These are phyloP conservation scores for Ctena decussata DNA, from an alignment of 2,888 invertebrate species.

Conservation along the genomic window DNA sequence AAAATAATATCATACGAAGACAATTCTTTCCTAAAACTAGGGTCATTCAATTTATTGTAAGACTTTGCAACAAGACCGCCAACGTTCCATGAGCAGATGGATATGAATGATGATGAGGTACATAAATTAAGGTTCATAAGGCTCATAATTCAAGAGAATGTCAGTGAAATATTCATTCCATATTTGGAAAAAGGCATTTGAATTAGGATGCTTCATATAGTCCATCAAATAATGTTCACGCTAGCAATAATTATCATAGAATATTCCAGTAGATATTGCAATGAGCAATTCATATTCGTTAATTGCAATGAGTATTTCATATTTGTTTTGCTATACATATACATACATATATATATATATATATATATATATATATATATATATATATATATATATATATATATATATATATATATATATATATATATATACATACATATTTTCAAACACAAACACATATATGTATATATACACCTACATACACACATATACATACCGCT, in stretches of 20 bases:
- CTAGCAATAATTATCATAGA: too few relatives aligned
- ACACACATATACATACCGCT: background rate
- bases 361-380: background rate
- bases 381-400: too few relatives aligned
- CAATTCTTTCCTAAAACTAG: background rate
- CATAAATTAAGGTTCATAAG: background rate
- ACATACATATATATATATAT: background rate
- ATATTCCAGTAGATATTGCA: too few relatives aligned
- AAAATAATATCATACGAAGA: conserved; percentile 1
- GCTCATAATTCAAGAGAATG: background rate
- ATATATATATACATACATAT: too few relatives aligned
- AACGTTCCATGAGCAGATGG: conserved; percentile 3
- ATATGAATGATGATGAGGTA: background rate
- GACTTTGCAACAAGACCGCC: background rate
- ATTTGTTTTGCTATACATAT: too few relatives aligned
- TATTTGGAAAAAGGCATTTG: background rate
- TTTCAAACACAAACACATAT: too few relatives aligned
- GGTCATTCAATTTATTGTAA: background rate
- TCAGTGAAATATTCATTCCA: background rate
- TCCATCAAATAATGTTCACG: too few relatives aligned
- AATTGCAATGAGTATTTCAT: too few relatives aligned
- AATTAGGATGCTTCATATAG: background rate
- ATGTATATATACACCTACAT: too few relatives aligned
- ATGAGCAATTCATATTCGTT: too few relatives aligned
- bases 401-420: too few relatives aligned